Base-by-base conservation (phyloP, 30 jellyfish, hydroid and myxozoan species). In the Aurelia aurita region DNA sequence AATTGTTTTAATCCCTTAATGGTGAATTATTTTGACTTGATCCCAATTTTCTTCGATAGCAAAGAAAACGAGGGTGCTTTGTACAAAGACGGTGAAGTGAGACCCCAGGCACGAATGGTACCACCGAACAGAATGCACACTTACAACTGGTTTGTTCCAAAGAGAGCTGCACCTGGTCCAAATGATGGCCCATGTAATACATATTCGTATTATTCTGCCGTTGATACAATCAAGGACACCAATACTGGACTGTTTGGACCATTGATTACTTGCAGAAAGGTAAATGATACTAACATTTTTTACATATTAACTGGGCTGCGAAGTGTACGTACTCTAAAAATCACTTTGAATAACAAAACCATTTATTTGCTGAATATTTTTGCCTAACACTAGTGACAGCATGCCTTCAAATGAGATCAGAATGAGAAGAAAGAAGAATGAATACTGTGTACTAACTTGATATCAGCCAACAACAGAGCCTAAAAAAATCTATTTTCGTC, bases 101-200 rank as follows among this genome's bases (percentile, higher is more conserved):
- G 25, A 15, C 25, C 31, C 8, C 23, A 45, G 2, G 26, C 20
- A 18, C 47, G 53, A 43, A 58, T 57, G 29, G 54, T 84, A 27
- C 63, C 83, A n/a, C 94, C 94, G 45, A 87, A 87, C 0, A 46
- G n/a, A 21, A 59, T 65, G 23, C 61, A 66, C 65, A 64, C 74
- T 6, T 84, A 71, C 76, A 55, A 26, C 21, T 84, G 94, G 94
- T 71, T 73, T 84, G 94, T 84, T 55, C 81, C 87, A 39, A 84
- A 74, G 46, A 69, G 87, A 22, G 87, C 94, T 28, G 87, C 87
- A 18, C 94, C 94, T 8, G 94, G 94, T 43, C 87, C 82, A 71
- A 72, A 84, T 39, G 94, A 84, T 72, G 77, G 87, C n/a, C 73
- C 94, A 15, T 84, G 94, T 47, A 10, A 70, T 26, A 84, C 94